Conservation (phyloP, 2,797 vertebrate genomes). For the Coregonus ussuriensis region DNA sequence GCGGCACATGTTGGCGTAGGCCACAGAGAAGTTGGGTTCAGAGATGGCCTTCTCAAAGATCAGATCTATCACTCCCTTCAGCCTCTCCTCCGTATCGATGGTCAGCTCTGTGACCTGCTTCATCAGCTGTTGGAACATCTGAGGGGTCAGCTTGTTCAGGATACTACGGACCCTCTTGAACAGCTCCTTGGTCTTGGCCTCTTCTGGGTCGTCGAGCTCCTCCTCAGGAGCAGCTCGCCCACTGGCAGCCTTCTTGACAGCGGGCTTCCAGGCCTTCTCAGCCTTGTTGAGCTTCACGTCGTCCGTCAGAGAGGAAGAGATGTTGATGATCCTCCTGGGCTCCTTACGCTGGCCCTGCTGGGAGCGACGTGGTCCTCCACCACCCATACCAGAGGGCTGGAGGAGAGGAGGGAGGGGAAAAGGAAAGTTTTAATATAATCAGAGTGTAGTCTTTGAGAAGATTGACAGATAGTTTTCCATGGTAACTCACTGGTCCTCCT, state of each 20-base stretch:
- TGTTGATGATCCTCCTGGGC: conserved; percentile 90
- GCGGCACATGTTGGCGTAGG: conserved; percentile 99
- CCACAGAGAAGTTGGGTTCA: conserved; percentile 97
- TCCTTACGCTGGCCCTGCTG: conserved; percentile 90
- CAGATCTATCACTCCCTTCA: conserved; percentile 98
- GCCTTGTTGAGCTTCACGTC: conserved; percentile 95
- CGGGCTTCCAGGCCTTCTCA: conserved; percentile 94
- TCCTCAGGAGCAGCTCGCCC: conserved; percentile 65
- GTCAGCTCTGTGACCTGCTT: conserved; percentile 94
- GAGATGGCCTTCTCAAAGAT: conserved; percentile 99
- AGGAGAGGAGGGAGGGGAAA: not conserved
- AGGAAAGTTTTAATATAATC: not conserved
- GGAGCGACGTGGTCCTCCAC: conserved; percentile 84
- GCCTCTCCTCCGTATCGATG: conserved; percentile 93
- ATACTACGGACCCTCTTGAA: conserved; percentile 93
- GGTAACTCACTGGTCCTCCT: conserved; percentile 84
- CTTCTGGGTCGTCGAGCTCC: conserved; percentile 70
- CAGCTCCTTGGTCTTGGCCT: conserved; percentile 86
- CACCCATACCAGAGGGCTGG: conserved; percentile 87
- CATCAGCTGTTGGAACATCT: conserved; percentile 99
- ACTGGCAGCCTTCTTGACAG: conserved; percentile 70
- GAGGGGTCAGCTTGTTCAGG: conserved; percentile 96
- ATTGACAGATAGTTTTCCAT: not conserved
- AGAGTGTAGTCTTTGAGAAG: not conserved
- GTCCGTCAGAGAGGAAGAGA: conserved; percentile 82